Conservation (phyloP, 2,113 vertebrate genomes). For the Ceuthmochares aereus region DNA sequence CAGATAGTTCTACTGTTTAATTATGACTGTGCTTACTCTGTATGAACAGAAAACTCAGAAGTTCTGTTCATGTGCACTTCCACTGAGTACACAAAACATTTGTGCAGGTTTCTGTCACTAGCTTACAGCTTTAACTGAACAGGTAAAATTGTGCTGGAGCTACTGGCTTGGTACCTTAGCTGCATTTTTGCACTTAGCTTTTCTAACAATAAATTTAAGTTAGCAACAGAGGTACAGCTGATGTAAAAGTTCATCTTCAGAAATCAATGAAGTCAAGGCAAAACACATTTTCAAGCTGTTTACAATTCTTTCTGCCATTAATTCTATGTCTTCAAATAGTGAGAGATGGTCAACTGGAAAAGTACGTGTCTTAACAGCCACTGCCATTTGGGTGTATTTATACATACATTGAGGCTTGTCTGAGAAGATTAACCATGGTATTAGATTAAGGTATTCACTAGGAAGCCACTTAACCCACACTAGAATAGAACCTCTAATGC, state of each 20-base stretch:
- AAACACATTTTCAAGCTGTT: background rate
- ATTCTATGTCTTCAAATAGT: background rate
- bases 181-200: background rate
- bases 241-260: background rate
- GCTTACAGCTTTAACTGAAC: background rate
- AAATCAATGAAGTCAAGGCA: background rate
- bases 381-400: background rate
- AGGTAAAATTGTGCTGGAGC: background rate
- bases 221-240: background rate
- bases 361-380: background rate
- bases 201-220: background rate
- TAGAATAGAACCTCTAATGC: conserved; percentile 56
- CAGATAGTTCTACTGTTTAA: background rate
- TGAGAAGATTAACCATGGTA: conserved; percentile 48
- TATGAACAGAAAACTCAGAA: background rate
- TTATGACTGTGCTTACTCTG: background rate
- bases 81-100: background rate
- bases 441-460: conserved; percentile 44
- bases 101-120: background rate
- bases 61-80: background rate
- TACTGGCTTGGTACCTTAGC: background rate
- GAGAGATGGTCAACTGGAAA: background rate
- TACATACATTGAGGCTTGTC: background rate
- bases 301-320: background rate
- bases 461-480: conserved; percentile 59